Conservation (phyloP, 2,113 vertebrate genomes). For the Peromyscus leucopus region DNA sequence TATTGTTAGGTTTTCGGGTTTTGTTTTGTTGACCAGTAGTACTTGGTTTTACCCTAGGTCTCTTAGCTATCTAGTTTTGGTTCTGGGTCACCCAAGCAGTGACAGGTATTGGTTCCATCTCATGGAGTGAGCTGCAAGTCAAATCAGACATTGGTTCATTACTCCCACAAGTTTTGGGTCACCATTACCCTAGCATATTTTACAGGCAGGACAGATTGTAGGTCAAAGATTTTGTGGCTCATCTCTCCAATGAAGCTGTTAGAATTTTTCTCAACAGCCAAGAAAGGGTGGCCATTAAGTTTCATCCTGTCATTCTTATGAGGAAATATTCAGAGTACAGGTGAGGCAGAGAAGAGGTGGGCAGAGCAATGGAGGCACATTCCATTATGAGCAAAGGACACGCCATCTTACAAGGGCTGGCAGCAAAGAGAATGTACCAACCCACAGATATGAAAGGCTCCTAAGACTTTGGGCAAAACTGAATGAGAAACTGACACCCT, state of each 20-base stretch:
- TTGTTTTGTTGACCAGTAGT: not conserved
- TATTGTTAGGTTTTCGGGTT: not conserved
- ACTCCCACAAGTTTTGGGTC: not conserved
- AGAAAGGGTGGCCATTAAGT: not conserved
- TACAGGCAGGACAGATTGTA: not conserved
- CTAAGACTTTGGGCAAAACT: not conserved
- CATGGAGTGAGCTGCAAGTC: not conserved
- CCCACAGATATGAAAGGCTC: not conserved
- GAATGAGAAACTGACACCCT: not conserved
- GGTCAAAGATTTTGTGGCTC: not conserved
- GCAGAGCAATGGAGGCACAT: not conserved
- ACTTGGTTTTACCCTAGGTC: not conserved
- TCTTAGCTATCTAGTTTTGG: not conserved
- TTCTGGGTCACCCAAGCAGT: not conserved
- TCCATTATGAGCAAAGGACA: not conserved
- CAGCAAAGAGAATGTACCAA: not conserved
- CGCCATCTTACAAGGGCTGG: not conserved
- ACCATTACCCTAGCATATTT: not conserved
- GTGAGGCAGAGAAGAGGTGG: not conserved
- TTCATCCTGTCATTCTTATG: not conserved
- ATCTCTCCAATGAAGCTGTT: slow-evolving; percentile 55
- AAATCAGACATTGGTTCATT: not conserved
- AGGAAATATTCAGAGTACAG: not conserved
- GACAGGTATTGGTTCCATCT: not conserved
- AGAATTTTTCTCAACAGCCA: not conserved